These are phyloP conservation scores for Thera britannica DNA, from an alignment of 2,888 invertebrate species.

Conservation along the genomic window DNA sequence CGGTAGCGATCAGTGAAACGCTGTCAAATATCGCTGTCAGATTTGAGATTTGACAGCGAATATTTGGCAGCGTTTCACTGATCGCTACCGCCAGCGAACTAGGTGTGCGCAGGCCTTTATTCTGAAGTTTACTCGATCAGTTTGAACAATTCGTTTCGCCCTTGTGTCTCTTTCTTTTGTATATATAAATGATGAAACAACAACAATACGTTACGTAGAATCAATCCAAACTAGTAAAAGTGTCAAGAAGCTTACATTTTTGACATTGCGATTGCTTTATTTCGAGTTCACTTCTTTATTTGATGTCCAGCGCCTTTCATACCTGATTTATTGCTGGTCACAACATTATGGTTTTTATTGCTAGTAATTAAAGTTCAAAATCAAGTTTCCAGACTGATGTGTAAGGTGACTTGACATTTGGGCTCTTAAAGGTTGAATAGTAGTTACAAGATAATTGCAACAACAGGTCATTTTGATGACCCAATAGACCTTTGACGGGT, in stretches of 20 bases:
- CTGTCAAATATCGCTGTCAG: no score
- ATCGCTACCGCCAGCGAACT: no score
- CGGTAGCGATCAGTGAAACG: no score
- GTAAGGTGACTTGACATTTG: conserved; percentile 40
- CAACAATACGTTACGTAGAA: no score
- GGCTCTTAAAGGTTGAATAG: conserved; percentile 43
- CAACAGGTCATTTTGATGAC: conserved; percentile 40
- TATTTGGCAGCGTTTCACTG: no score
- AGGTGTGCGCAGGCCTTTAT: no score
- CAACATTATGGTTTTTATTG: conserved; percentile 25
- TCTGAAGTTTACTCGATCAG: no score
- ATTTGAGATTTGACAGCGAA: no score
- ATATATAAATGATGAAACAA: no score
- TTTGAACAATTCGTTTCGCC: no score
- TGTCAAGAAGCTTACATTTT: neutral
- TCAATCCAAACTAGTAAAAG: no score
- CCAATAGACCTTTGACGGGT: conserved; percentile 37
- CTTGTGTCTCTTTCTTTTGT: no score
- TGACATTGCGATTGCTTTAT: conserved; percentile 7
- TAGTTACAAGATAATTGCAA: conserved; percentile 44
- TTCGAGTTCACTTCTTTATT: conserved; percentile 12
- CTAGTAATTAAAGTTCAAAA: conserved; percentile 21
- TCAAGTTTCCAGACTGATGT: conserved; percentile 3
- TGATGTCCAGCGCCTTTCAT: conserved; percentile 17
- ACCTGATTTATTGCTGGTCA: neutral